Conservation (phyloP, 2,888 invertebrate genomes). For the Bimastos eiseni region DNA sequence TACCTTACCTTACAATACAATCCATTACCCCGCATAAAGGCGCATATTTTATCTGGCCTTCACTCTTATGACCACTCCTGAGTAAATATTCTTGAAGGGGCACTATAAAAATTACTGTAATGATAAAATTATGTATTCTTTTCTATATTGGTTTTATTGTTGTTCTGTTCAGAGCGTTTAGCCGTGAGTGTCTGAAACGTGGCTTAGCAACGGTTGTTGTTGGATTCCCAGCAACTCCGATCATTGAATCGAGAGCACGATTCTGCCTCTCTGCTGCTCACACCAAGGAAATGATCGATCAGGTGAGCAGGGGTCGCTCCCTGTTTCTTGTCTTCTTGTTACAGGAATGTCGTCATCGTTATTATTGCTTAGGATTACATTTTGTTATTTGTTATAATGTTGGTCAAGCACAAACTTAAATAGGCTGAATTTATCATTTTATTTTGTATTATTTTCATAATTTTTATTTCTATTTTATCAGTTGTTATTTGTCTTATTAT, state of each 20-base stretch:
- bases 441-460: neutral
- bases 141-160: no score
- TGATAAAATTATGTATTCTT: no score
- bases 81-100: no score
- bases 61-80: neutral
- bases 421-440: neutral
- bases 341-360: neutral
- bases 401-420: neutral
- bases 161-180: conserved; percentile 76
- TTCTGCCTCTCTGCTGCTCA: conserved; percentile 94
- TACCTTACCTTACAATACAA: neutral
- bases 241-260: conserved; percentile 78
- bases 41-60: neutral
- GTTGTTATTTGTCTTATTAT: no score
- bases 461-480: neutral
- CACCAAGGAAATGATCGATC: conserved; percentile 89
- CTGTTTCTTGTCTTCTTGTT: conserved; percentile 35
- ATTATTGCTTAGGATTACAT: neutral
- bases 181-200: conserved; percentile 78
- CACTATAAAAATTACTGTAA: no score
- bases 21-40: no score
- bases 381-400: no score
- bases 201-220: conserved; percentile 92
- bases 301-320: conserved; percentile 47
- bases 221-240: conserved; percentile 94